Percentiles rank a stretch among this genome's conserved stretches.
phyloP scores from a whole-genome alignment of 2,888 invertebrate genomes.

The Caenorhabditis angaria region DNA sequence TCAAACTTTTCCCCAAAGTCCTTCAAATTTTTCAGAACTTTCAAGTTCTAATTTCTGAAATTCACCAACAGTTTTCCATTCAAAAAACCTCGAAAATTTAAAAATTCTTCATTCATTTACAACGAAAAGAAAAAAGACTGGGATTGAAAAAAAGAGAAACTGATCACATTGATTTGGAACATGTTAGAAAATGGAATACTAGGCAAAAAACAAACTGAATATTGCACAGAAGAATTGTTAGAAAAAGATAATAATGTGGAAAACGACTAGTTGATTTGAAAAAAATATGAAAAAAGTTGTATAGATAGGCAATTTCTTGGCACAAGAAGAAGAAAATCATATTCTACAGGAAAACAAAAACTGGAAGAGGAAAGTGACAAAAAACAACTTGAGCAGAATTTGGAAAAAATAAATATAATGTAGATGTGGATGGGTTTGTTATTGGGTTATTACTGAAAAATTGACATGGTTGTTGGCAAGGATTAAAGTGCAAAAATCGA shows the following conservation, averaged over 20 bases:
- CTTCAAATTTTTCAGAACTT: too few species aligned
- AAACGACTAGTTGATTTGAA: background rate
- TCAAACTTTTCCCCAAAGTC: too few species aligned
- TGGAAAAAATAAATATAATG: background rate
- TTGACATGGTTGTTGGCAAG: background rate
- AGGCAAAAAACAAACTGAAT: background rate
- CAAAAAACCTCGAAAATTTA: too few species aligned
- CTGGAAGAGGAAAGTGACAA: background rate
- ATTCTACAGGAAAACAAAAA: background rate
- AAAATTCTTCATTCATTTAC: too few species aligned
- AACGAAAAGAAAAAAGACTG: too few species aligned
- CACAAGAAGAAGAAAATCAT: background rate
- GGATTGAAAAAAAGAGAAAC: background rate
- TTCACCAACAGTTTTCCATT: too few species aligned
- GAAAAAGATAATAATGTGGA: too few species aligned
- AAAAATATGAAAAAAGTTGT: background rate
- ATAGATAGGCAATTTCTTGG: constrained; percentile 15
- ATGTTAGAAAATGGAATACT: background rate
- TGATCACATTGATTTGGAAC: background rate
- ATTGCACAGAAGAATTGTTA: background rate
- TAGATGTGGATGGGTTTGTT: too few species aligned
- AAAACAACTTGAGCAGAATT: background rate
- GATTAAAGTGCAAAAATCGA: background rate
- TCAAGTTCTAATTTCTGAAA: too few species aligned
- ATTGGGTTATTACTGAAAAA: too few species aligned